phyloP scores from a whole-genome alignment of 2,113 vertebrate species.

The Pseudopodoces humilis region DNA sequence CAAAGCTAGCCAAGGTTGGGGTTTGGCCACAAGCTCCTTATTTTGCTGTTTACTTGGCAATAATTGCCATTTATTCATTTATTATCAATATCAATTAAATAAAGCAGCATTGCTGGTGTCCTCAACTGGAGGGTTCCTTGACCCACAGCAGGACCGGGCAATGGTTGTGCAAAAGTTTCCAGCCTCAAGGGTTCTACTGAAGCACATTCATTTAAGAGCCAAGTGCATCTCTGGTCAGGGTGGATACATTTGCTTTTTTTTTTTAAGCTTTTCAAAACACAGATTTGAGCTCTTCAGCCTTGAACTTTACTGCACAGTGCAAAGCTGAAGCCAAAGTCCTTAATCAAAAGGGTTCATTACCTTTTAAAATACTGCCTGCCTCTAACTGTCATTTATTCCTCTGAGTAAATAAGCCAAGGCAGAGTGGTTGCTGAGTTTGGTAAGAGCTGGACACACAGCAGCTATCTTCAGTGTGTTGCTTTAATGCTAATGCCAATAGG shows the following conservation, averaged over 20 bases:
- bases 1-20: neutral
- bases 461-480: neutral
- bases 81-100: neutral
- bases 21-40: neutral
- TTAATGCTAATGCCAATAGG: neutral
- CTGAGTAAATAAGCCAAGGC: neutral
- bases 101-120: neutral
- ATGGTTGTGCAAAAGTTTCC: neutral
- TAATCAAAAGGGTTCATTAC: neutral
- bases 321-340: neutral
- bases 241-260: neutral
- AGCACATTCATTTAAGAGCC: neutral
- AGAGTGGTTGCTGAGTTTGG: neutral
- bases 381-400: neutral
- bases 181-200: neutral
- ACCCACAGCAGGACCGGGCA: neutral
- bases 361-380: neutral
- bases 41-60: neutral
- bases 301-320: accelerated
- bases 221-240: neutral
- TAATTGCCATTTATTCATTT: neutral
- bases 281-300: neutral
- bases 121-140: neutral
- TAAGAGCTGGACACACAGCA: neutral
- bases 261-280: neutral